Percentiles rank a stretch among this genome's conserved stretches.
Evolutionary conservation across 2,113 vertebrate species (phyloP).

Genomic region (Podiceps cristatus): DNA sequence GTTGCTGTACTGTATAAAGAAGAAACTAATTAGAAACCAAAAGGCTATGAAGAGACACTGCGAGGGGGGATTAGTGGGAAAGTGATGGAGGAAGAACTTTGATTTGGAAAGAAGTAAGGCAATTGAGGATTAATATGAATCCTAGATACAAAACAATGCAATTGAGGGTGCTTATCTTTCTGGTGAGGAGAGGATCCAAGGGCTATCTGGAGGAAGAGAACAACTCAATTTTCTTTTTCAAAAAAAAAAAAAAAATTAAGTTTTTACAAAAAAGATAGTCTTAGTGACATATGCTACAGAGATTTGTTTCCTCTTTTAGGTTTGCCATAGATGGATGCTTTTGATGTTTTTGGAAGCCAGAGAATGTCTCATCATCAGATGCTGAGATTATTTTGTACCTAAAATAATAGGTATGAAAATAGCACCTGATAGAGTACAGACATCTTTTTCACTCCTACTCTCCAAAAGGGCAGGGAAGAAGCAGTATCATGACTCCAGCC

Average conservation of each 20-base stretch:
- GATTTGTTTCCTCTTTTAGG: not conserved
- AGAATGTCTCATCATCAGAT: constrained; percentile 33
- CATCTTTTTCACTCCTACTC: constrained; percentile 12
- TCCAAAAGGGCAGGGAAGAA: not conserved
- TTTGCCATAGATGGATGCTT: not conserved
- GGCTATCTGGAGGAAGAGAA: not conserved
- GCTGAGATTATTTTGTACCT: constrained; percentile 24
- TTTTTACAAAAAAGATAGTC: not conserved
- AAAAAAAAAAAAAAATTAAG: not conserved
- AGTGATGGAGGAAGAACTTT: not conserved
- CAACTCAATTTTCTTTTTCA: not conserved
- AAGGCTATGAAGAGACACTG: not conserved
- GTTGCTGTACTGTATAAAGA: not conserved
- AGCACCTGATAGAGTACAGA: constrained; percentile 6
- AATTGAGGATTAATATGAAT: not conserved
- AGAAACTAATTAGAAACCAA: not conserved
- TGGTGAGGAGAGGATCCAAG: not conserved
- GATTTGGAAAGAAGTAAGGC: not conserved
- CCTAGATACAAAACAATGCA: not conserved
- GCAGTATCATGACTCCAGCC: not conserved
- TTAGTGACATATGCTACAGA: not conserved
- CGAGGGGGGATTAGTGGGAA: not conserved
- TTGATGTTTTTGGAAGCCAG: not conserved
- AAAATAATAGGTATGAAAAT: constrained; percentile 48
- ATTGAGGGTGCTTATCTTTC: not conserved